Evolutionary conservation across 2,888 invertebrate species (phyloP), one percentile per base, ranked within the genome.

Genomic region (Petrolisthes manimaculis): DNA sequence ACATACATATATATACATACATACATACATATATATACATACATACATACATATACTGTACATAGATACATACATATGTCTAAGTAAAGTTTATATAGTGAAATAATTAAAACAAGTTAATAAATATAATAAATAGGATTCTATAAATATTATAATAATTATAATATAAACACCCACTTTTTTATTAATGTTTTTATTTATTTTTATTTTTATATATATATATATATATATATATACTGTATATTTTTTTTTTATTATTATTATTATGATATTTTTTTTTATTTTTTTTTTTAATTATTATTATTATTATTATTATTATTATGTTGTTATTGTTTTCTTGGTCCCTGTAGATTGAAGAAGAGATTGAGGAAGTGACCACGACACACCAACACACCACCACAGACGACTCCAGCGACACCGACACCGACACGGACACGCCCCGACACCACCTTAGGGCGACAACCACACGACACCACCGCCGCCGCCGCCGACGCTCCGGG

Each of bases 301-400:
- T 61, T 61, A 61, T 61, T 6, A n/a, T n/a, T n/a, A n/a, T n/a
- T n/a, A n/a, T n/a, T n/a, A n/a, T n/a, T n/a, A n/a, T n/a, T n/a
- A n/a, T 61, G 8, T 61, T 14, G 61, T 61, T 61, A 14, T 61
- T 14, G 8, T 9, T 6, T 61, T 14, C 61, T 61, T 61, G 61
- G 61, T 61, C 14, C 8, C n/a, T n/a, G 1, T 80, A 91, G 91
- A 90, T 91, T 51, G 91, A 91, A 54, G 91, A 91, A 37, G 89
- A 90, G 69, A 80, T 90, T 6, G 91, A 91, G 55, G 91, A 91
- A 69, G 85, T 91, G 74, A 88, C 90, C n/a, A n/a, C n/a, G n/a
- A n/a, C n/a, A n/a, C n/a, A n/a, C n/a, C n/a, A n/a, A n/a, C n/a
- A n/a, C n/a, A n/a, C n/a, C n/a, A n/a, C n/a, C n/a, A n/a, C 74